Evolutionary conservation across 53 echinoderm and acorn worm species (phyloP).

Genomic region (Zoroaster sp.): DNA sequence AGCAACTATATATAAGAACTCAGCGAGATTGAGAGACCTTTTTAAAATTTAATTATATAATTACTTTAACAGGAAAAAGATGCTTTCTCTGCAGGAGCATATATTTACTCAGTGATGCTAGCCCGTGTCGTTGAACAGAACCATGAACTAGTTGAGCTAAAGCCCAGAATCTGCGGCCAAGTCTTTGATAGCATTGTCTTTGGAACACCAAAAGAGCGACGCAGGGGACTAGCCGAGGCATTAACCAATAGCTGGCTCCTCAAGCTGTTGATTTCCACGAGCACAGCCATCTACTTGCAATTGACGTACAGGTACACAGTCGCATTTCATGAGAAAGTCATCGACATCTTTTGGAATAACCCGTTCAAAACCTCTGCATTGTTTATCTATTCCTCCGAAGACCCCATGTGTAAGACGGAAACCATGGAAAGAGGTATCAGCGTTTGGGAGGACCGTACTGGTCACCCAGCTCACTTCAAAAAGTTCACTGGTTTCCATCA

Average conservation of each 20-base stretch:
- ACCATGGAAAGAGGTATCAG: constrained; percentile 40
- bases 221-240: constrained; percentile 50
- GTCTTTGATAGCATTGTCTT: constrained; percentile 83
- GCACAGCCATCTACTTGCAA: constrained; percentile 52
- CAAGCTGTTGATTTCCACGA: constrained; percentile 2
- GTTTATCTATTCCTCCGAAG: constrained; percentile 53
- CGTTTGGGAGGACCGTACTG: constrained; percentile 21
- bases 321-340: constrained; percentile 31
- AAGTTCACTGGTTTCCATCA: neutral
- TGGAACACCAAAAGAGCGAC: constrained; percentile 69
- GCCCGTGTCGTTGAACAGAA: constrained; percentile 5
- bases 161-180: constrained; percentile 66
- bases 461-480: neutral
- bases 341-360: constrained; percentile 62
- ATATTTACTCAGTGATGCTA: constrained; percentile 64
- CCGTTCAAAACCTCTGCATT: constrained; percentile 68
- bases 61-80: too few species aligned
- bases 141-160: constrained; percentile 29
- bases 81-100: constrained; percentile 79
- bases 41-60: too few species aligned
- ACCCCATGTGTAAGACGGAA: constrained; percentile 64
- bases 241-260: neutral
- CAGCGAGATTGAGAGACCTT: too few species aligned
- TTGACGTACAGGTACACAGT: constrained; percentile 69
- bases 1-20: too few species aligned